These are phyloP conservation scores for Seriola quinqueradiata DNA, from an alignment of 2,113 vertebrate species.

Conservation along the genomic window DNA sequence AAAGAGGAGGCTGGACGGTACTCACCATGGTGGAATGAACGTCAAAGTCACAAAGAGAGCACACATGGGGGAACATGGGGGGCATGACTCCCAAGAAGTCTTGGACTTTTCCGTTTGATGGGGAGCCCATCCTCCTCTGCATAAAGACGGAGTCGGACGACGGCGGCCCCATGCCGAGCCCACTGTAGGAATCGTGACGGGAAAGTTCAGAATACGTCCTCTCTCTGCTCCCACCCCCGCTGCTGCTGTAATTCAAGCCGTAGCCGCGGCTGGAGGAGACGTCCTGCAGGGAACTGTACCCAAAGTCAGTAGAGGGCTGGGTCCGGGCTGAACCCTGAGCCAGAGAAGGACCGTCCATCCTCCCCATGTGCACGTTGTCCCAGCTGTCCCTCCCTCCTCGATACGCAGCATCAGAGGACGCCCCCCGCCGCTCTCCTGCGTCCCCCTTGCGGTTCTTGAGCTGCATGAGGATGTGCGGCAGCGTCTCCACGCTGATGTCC, in stretches of 20 bases:
- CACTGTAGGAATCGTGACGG: constrained; percentile 72
- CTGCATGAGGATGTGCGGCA: constrained; percentile 97
- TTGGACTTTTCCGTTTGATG: constrained; percentile 82
- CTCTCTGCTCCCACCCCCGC: constrained; percentile 66
- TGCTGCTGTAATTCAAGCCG: constrained; percentile 63
- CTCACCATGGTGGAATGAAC: constrained; percentile 86
- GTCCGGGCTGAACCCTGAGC: constrained; percentile 59
- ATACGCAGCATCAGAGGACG: constrained; percentile 73
- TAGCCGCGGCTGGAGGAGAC: constrained; percentile 60
- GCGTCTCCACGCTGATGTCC: constrained; percentile 96
- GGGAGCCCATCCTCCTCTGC: constrained; percentile 80
- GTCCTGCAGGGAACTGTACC: constrained; percentile 77
- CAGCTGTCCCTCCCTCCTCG: constrained; percentile 77
- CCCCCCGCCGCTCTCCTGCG: constrained; percentile 46
- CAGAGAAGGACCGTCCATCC: constrained; percentile 69
- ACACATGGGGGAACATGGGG: constrained; percentile 84
- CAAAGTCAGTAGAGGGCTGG: constrained; percentile 72
- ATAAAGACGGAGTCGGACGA: constrained; percentile 74
- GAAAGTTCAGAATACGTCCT: constrained; percentile 79
- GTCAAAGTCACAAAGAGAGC: constrained; percentile 87
- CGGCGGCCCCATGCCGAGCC: constrained; percentile 64
- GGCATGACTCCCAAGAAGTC: constrained; percentile 85
- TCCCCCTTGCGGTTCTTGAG: constrained; percentile 93
- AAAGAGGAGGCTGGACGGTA: constrained; percentile 64
- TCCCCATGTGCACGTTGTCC: constrained; percentile 66